A percentile compares a stretch with the other conserved stretches of the same genome.
These are phyloP conservation scores for Liodrosophila aerea DNA, from an alignment of 2,888 invertebrate genomes.

Conservation along the genomic window DNA sequence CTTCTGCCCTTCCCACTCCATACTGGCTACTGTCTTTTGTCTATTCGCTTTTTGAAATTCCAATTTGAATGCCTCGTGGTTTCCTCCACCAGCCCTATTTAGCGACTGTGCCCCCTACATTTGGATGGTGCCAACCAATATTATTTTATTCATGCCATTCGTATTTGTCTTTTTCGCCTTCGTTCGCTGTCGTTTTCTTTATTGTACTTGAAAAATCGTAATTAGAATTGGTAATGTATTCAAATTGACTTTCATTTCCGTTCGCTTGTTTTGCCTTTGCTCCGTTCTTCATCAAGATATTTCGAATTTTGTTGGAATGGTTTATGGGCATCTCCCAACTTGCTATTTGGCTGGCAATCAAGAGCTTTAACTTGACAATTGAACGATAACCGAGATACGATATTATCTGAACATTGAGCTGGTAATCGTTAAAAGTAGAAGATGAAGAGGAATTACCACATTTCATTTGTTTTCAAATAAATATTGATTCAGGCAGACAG, in stretches of 20 bases:
- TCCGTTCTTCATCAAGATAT: constrained; percentile 54
- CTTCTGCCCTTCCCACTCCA: not conserved
- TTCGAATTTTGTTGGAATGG: constrained; percentile 41
- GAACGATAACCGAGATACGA: constrained; percentile 32
- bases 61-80: constrained; percentile 72
- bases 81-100: constrained; percentile 6
- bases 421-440: constrained; percentile 17
- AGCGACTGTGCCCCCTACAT: constrained; percentile 20
- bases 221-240: constrained; percentile 79
- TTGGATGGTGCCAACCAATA: constrained; percentile 52
- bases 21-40: constrained; percentile 37
- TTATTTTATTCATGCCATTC: constrained; percentile 74
- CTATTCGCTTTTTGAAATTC: constrained; percentile 72
- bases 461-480: constrained; percentile 21
- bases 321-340: not conserved
- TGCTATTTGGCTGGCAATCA: constrained; percentile 3
- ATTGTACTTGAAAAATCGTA: constrained; percentile 77
- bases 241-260: constrained; percentile 78
- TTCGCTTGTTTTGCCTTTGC: constrained; percentile 58
- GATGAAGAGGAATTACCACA: constrained; percentile 8
- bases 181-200: constrained; percentile 27
- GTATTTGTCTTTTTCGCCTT: constrained; percentile 47
- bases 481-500: constrained; percentile 33
- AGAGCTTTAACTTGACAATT: constrained; percentile 36
- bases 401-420: constrained; percentile 26